These are phyloP conservation scores for Lophius piscatorius DNA, from an alignment of 2,113 vertebrate genomes.

Conservation along the genomic window DNA sequence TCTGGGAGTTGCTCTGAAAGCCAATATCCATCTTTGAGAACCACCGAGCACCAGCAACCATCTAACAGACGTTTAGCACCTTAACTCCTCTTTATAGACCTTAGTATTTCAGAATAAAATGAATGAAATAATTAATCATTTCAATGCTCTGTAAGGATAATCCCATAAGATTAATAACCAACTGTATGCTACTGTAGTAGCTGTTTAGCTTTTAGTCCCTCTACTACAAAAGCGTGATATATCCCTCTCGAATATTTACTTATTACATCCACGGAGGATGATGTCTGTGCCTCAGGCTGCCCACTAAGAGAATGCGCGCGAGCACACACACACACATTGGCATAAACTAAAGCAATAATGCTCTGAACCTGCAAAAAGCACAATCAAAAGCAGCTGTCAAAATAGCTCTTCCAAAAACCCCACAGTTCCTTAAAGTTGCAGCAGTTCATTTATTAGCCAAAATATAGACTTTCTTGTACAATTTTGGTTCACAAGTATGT, in stretches of 20 bases:
- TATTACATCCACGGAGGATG: slow-evolving; percentile 61
- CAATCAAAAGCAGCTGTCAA: slow-evolving; percentile 57
- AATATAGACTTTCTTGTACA: slow-evolving; percentile 99
- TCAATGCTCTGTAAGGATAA: slow-evolving; percentile 73
- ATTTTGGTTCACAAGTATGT: slow-evolving; percentile 99
- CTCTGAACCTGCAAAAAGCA: slow-evolving; percentile 45
- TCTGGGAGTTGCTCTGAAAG: slow-evolving; percentile 52
- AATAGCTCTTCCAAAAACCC: slow-evolving; percentile 50
- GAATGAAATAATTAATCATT: slow-evolving; percentile 73
- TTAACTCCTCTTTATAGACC: slow-evolving; percentile 44
- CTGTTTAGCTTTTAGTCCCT: slow-evolving; percentile 75
- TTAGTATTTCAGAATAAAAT: slow-evolving; percentile 54
- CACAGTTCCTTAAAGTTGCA: slow-evolving; percentile 87
- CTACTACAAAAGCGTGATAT: slow-evolving; percentile 73
- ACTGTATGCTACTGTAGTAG: slow-evolving; percentile 72
- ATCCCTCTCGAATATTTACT: slow-evolving; percentile 74
- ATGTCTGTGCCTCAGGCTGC: slow-evolving; percentile 57
- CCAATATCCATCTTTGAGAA: slow-evolving; percentile 58
- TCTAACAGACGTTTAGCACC: slow-evolving; percentile 52
- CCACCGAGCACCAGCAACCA: slow-evolving; percentile 41
- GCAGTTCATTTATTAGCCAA: slow-evolving; percentile 99
- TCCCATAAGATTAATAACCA: slow-evolving; percentile 77
- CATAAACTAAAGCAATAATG: slow-evolving; percentile 28
- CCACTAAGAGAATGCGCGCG: slow-evolving; percentile 22
- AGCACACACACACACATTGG: background rate